Percentiles rank a stretch among this genome's conserved stretches.
Evolutionary conservation across 2,888 invertebrate species (phyloP).

Genomic region (Frankliniella intonsa): DNA sequence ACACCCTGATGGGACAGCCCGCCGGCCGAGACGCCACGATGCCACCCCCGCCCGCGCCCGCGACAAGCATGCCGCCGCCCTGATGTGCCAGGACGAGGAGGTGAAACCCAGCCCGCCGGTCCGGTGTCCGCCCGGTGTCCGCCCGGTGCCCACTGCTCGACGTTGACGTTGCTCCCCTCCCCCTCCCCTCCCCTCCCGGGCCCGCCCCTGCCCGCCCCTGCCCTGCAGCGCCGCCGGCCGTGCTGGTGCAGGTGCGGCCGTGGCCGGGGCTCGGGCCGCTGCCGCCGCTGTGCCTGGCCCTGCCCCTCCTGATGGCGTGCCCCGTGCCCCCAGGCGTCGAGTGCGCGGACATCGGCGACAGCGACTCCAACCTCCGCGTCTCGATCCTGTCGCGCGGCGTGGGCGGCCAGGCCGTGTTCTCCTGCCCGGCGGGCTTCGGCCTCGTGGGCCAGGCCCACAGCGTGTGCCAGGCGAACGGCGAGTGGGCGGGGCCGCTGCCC

Average conservation of each 20-base stretch:
- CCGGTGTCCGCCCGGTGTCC: not conserved
- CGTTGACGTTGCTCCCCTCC: not conserved
- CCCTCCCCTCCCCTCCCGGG: not conserved
- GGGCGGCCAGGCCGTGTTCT: conserved; percentile 74
- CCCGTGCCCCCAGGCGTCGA: conserved; percentile 58
- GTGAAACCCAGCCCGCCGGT: conserved; percentile 3
- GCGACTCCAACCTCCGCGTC: conserved; percentile 59
- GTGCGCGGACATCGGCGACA: conserved; percentile 67
- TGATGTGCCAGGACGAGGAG: not conserved
- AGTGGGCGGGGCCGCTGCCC: conserved; percentile 74
- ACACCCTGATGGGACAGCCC: too few relatives aligned
- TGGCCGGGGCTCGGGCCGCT: not conserved
- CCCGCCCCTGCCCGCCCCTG: not conserved
- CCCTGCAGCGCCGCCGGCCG: not conserved
- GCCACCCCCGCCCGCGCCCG: too few relatives aligned
- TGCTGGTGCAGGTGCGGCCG: not conserved
- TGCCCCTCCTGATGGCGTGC: conserved; percentile 11
- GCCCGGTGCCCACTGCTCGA: not conserved
- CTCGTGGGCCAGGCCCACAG: conserved; percentile 69
- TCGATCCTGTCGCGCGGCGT: conserved; percentile 72
- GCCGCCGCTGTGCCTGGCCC: not conserved
- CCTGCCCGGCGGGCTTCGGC: conserved; percentile 71
- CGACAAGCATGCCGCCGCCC: too few relatives aligned
- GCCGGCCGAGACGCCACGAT: too few relatives aligned
- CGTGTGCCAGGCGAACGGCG: conserved; percentile 69